These are phyloP conservation scores for Drosophila repleta DNA, from an alignment of 1,140 invertebrate species.

Conservation along the genomic window DNA sequence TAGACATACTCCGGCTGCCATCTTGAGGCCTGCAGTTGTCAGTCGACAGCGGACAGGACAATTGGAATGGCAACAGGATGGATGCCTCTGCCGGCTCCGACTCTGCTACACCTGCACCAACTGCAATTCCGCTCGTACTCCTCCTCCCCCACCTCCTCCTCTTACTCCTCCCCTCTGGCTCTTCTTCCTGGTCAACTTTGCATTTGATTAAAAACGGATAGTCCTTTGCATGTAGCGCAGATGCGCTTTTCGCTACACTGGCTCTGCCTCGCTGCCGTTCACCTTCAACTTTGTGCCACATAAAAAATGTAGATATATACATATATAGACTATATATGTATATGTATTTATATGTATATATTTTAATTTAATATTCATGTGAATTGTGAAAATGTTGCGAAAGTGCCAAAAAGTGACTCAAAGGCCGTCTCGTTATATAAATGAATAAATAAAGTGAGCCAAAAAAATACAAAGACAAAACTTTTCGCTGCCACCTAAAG, in stretches of 20 bases:
- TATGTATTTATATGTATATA: neutral
- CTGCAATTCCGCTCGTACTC: neutral
- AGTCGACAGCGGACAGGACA: conserved; percentile 37
- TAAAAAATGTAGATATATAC: conserved; percentile 1
- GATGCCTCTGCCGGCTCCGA: neutral
- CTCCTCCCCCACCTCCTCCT: neutral
- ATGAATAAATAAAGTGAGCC: conserved; percentile 37
- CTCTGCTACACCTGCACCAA: neutral
- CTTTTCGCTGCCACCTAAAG: no score
- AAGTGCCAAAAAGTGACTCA: conserved; percentile 53
- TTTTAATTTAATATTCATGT: conserved; percentile 67
- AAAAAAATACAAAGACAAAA: neutral
- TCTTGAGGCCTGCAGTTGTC: conserved; percentile 74
- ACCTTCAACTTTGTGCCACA: conserved; percentile 30
- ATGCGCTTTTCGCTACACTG: conserved; percentile 24
- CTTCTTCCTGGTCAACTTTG: conserved; percentile 51
- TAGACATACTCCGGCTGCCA: conserved; percentile 56
- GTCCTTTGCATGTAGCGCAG: conserved; percentile 54
- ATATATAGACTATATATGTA: conserved; percentile 5
- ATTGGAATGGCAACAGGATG: conserved; percentile 1
- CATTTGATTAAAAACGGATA: conserved; percentile 75
- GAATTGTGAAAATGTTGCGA: conserved; percentile 56
- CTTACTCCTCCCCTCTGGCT: no score
- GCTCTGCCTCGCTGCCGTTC: neutral
- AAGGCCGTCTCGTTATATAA: conserved; percentile 52